phyloP scores from a whole-genome alignment of 2,888 invertebrate genomes.

The Megastigmus dorsalis region DNA sequence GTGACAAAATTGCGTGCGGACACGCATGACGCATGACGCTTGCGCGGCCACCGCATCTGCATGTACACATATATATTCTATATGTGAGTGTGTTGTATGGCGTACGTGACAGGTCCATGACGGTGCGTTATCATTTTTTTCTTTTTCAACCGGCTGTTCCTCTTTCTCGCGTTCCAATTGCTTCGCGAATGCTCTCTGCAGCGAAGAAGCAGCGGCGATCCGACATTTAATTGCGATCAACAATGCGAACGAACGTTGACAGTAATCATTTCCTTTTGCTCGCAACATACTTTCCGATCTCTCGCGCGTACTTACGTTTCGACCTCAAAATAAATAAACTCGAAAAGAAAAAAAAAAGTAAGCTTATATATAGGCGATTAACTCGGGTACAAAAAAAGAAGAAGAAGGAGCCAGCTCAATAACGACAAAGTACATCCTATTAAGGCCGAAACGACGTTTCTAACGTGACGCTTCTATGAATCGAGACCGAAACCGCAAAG shows the following conservation, averaged over 20 bases:
- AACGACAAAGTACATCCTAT: no score
- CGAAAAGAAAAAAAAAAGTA: no score
- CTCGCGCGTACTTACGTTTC: not conserved
- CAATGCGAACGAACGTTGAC: not conserved
- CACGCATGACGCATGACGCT: slow-evolving; percentile 23
- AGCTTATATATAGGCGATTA: no score
- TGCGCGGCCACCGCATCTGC: not conserved
- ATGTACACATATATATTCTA: no score
- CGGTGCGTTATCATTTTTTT: slow-evolving; percentile 16
- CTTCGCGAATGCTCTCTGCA: not conserved
- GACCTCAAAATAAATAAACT: not conserved
- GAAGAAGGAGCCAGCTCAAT: no score
- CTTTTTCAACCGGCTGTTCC: not conserved
- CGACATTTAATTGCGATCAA: slow-evolving; percentile 18
- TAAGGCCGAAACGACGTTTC: no score
- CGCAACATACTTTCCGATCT: no score
- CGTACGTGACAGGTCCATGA: slow-evolving; percentile 18
- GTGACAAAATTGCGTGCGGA: slow-evolving; percentile 40
- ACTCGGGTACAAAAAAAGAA: no score
- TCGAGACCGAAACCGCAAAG: slow-evolving; percentile 12
- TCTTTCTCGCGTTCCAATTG: not conserved
- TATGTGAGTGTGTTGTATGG: no score
- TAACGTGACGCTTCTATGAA: slow-evolving; percentile 25
- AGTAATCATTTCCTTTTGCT: no score
- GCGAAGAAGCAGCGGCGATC: not conserved